These are phyloP conservation scores for Molossus molossus DNA, from an alignment of 2,797 vertebrate species.

Conservation along the genomic window DNA sequence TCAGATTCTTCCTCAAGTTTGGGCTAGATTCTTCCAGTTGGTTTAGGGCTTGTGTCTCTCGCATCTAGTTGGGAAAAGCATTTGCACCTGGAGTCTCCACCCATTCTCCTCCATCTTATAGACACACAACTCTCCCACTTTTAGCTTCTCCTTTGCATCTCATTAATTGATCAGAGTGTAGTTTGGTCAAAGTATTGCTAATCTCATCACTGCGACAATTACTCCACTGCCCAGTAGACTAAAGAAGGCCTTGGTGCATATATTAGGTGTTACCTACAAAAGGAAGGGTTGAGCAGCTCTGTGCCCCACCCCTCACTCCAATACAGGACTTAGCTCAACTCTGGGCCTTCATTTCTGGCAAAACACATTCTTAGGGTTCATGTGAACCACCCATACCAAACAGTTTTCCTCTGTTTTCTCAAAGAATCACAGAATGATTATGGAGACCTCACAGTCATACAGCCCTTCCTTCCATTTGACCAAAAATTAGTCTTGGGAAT, in stretches of 20 bases:
- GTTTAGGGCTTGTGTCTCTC: not conserved
- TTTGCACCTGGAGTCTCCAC: not conserved
- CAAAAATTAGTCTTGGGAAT: not conserved
- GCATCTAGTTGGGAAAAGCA: not conserved
- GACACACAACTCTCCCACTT: not conserved
- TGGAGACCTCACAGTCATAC: not conserved
- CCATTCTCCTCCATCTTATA: not conserved
- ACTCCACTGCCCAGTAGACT: not conserved
- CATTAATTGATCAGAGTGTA: not conserved
- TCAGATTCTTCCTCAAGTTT: not conserved
- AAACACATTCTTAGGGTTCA: not conserved
- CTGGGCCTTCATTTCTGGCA: slow-evolving; percentile 13
- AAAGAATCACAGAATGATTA: not conserved
- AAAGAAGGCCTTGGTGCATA: not conserved
- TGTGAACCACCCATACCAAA: not conserved
- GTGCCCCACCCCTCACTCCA: not conserved
- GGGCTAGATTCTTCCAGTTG: not conserved
- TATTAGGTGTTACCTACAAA: not conserved
- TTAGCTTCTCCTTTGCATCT: not conserved
- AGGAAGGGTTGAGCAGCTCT: not conserved
- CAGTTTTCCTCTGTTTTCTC: not conserved
- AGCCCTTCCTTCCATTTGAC: not conserved
- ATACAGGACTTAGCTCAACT: not conserved
- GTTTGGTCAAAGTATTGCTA: not conserved
- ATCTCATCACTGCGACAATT: not conserved